Evolutionary conservation across 92 coral and sea anemone genomes (phyloP).

Genomic region (Epizoanthus rinbou): DNA sequence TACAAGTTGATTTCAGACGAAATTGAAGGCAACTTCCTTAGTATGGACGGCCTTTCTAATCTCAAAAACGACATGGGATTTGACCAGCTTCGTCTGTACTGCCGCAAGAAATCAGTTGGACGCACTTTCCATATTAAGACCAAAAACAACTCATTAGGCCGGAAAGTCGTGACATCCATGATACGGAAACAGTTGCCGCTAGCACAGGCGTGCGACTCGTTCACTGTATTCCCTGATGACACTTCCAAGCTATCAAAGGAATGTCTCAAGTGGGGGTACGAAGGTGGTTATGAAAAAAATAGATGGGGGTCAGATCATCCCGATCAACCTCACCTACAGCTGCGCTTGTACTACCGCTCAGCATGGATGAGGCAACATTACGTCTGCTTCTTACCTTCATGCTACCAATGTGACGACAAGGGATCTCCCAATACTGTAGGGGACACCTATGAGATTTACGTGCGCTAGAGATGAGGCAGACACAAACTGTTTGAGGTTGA

Average conservation of each 20-base stretch:
- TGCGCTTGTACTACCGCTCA: too few relatives aligned
- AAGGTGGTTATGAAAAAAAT: background rate
- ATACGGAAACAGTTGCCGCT: slow-evolving; percentile 4
- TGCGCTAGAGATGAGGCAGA: too few relatives aligned
- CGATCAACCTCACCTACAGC: too few relatives aligned
- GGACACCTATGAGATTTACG: too few relatives aligned
- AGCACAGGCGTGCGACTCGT: slow-evolving; percentile 64
- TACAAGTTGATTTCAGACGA: too few relatives aligned
- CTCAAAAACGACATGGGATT: slow-evolving; percentile 20
- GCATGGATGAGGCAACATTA: too few relatives aligned
- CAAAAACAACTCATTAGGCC: slow-evolving; percentile 57
- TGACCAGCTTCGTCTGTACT: slow-evolving; percentile 58
- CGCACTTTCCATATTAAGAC: slow-evolving; percentile 68
- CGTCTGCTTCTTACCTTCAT: too few relatives aligned
- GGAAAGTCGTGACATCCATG: slow-evolving; percentile 51
- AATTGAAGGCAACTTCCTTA: background rate
- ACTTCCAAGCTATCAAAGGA: slow-evolving; percentile 53
- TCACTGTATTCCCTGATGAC: slow-evolving; percentile 58
- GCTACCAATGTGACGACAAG: too few relatives aligned
- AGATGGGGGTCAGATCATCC: background rate
- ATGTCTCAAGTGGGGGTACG: slow-evolving; percentile 59
- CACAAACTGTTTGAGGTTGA: too few relatives aligned
- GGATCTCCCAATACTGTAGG: too few relatives aligned
- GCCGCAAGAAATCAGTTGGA: slow-evolving; percentile 59
- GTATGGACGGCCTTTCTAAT: slow-evolving; percentile 2